Conservation (phyloP, 2,797 vertebrate genomes). For the Hypotaenidia philippensis region DNA sequence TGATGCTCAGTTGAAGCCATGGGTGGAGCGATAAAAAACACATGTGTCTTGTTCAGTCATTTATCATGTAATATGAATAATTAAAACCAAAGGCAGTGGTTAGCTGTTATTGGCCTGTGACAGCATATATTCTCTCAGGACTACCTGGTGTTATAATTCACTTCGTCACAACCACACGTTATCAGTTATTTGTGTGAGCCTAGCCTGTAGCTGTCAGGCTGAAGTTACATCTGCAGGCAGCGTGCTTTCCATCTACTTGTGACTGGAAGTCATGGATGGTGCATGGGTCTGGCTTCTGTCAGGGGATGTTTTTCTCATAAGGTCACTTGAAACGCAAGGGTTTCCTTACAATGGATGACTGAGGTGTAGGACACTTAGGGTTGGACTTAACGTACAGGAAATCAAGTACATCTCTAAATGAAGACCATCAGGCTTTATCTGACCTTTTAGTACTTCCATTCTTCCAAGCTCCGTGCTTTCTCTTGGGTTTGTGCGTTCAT, state of each 20-base stretch:
- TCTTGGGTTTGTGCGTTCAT: accelerated
- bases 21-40: neutral
- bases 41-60: neutral
- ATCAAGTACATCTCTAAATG: accelerated
- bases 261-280: neutral
- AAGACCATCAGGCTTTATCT: neutral
- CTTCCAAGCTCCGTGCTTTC: neutral
- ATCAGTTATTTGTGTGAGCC: neutral
- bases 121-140: neutral
- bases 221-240: neutral
- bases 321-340: neutral
- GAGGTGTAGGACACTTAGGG: neutral
- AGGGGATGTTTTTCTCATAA: neutral
- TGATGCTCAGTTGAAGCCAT: neutral
- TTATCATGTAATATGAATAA: neutral
- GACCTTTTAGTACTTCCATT: neutral
- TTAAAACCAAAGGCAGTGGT: neutral
- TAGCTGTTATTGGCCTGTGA: neutral
- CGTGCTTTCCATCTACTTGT: accelerated
- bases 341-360: neutral
- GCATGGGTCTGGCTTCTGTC: neutral
- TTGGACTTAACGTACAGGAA: neutral
- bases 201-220: neutral
- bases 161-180: neutral
- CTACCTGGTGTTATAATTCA: neutral